Evolutionary conservation across 2,888 invertebrate genomes (phyloP).

Genomic region (Macropis europaea): DNA sequence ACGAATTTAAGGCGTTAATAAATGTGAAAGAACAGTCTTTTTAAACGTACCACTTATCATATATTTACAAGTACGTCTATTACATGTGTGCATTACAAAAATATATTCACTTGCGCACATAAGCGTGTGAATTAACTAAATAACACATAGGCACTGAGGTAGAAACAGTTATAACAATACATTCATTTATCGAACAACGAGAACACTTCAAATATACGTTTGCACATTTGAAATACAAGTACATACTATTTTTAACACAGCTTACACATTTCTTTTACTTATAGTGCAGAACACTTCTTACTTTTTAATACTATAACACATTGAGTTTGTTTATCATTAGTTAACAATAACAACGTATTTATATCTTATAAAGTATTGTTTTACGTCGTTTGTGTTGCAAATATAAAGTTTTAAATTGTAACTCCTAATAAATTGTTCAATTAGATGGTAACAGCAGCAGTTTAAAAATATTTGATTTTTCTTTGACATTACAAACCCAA

Average conservation of each 20-base stretch:
- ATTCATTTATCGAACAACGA: constrained; percentile 32
- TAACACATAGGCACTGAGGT: constrained; percentile 49
- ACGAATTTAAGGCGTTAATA: not conserved
- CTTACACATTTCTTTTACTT: not conserved
- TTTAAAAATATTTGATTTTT: not conserved
- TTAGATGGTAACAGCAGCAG: not conserved
- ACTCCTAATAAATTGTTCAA: not conserved
- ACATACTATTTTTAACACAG: constrained; percentile 4
- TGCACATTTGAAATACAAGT: constrained; percentile 10
- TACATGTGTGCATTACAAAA: constrained; percentile 61
- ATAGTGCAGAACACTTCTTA: constrained; percentile 19
- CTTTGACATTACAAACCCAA: not conserved
- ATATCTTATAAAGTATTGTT: constrained; percentile 15
- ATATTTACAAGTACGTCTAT: constrained; percentile 50
- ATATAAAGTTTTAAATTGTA: constrained; percentile 9
- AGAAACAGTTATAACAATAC: constrained; percentile 46
- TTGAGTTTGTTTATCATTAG: constrained; percentile 18
- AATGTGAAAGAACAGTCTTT: not conserved
- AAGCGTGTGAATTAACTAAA: constrained; percentile 49
- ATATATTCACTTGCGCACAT: constrained; percentile 57
- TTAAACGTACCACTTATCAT: constrained; percentile 15
- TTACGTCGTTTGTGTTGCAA: not conserved
- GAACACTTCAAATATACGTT: constrained; percentile 50
- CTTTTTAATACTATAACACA: constrained; percentile 29
- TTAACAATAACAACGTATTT: constrained; percentile 36